Base-by-base conservation (phyloP, 2,113 vertebrate genomes). In the Marmota monax region DNA sequence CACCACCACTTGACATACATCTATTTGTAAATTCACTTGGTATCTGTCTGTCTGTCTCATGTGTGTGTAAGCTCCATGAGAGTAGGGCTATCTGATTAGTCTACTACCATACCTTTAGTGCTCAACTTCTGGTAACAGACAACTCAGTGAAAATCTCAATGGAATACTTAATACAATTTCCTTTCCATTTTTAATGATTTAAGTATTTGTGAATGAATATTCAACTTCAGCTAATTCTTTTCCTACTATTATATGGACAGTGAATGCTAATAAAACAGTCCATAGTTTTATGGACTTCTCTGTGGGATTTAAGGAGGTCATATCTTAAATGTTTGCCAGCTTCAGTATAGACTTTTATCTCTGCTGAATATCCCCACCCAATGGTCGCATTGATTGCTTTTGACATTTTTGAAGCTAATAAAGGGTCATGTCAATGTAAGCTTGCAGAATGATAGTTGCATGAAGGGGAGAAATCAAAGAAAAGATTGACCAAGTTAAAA, bases 161-260 rank as follows among this genome's bases (percentile, higher is more conserved):
- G 11, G 93, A 84, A 45, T 53, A 51, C 39, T 88, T 89, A 58
- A 51, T 51, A 80, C 9, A 39, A 2, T 27, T 63, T 42, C 74
- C 45, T 83, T 93, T 4, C 10, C 45, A 53, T 23, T 37, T 92
- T 63, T 56, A 95, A 85, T 84, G 32, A 56, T 1, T 48, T 76
- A 48, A 74, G n/a, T 53, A 84, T 70, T 95, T 89, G 27, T 34
- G 4, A 95, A 85, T 95, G 22, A 78, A 63, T 20, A 63, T 42
- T 79, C 23, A 76, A 12, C 2, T 86, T 93, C 9, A 45, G 32
- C 13, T 77, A 86, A 86, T 45, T 14, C 9, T 4, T 34, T 73
- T 27, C n/a, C 5, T 95, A 79, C 42, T 42, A 34, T 78, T 93
- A 37, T 3, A 34, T 27, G 86, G 42, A 61, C n/a, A 29, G 10